Evolutionary conservation across 2,113 vertebrate species (phyloP).

Genomic region (Gallinago jamesoni): DNA sequence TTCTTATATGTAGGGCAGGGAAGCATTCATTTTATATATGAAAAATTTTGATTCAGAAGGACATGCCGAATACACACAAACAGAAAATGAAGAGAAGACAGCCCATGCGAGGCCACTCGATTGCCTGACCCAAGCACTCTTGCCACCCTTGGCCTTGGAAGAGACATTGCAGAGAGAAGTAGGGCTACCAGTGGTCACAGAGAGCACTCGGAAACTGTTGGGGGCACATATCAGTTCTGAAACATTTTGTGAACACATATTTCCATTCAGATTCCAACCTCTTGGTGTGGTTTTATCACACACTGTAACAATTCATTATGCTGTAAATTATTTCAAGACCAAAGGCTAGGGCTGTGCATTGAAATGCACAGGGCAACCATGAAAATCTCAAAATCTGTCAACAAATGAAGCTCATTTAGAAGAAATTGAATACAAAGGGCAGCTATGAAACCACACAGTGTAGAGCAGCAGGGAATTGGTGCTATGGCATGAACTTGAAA

Average conservation of each 20-base stretch:
- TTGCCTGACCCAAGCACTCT: neutral
- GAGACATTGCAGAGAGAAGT: neutral
- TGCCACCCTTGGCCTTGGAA: neutral
- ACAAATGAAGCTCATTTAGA: slow-evolving; percentile 36
- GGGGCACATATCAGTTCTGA: neutral
- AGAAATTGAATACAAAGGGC: slow-evolving; percentile 14
- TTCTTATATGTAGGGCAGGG: neutral
- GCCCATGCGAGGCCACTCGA: accelerated
- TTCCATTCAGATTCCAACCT: neutral
- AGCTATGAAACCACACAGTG: neutral
- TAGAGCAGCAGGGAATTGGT: slow-evolving; percentile 19
- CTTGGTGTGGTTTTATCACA: neutral
- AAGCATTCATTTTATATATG: neutral
- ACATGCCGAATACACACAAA: neutral
- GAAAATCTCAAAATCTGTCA: slow-evolving; percentile 47
- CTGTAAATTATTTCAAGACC: slow-evolving; percentile 39
- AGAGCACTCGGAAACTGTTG: neutral
- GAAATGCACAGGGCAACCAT: neutral
- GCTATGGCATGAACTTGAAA: neutral
- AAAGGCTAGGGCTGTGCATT: neutral
- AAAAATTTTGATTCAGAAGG: neutral
- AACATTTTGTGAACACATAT: neutral
- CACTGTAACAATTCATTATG: neutral
- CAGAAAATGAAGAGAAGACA: neutral
- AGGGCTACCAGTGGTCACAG: neutral